Conservation (phyloP, 1,140 invertebrate genomes). For the Parapsyche elsis region DNA sequence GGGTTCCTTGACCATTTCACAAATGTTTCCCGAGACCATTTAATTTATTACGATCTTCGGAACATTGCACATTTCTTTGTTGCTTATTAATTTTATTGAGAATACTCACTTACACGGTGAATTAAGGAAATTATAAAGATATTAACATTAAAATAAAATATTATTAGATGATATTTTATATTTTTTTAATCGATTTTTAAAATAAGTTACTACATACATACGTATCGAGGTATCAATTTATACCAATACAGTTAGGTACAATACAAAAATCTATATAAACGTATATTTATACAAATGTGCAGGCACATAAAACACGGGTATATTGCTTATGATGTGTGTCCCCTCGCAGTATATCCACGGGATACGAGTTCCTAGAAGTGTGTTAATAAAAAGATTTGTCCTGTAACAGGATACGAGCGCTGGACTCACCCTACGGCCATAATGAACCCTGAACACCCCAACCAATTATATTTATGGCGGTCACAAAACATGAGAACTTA, state of each 20-base stretch:
- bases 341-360: neutral
- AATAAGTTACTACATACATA: too few species aligned
- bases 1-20: slow-evolving; percentile 28
- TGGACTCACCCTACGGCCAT: neutral
- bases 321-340: neutral
- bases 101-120: too few species aligned
- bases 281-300: too few species aligned
- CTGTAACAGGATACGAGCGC: slow-evolving; percentile 38
- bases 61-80: too few species aligned
- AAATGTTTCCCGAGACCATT: slow-evolving; percentile 16
- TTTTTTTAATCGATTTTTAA: too few species aligned
- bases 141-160: too few species aligned
- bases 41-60: slow-evolving; percentile 11
- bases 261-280: too few species aligned
- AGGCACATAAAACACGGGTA: neutral
- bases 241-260: too few species aligned
- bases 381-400: slow-evolving; percentile 43
- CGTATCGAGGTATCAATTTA: too few species aligned
- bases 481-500: slow-evolving; percentile 44
- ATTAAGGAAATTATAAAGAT: too few species aligned
- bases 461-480: slow-evolving; percentile 44
- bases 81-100: too few species aligned
- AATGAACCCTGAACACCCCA: slow-evolving; percentile 31
- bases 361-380: slow-evolving; percentile 41
- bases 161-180: too few species aligned